Percentiles rank a stretch among this genome's conserved stretches.
These are phyloP conservation scores for Scortum barcoo DNA, from an alignment of 2,113 vertebrate genomes.

Conservation along the genomic window DNA sequence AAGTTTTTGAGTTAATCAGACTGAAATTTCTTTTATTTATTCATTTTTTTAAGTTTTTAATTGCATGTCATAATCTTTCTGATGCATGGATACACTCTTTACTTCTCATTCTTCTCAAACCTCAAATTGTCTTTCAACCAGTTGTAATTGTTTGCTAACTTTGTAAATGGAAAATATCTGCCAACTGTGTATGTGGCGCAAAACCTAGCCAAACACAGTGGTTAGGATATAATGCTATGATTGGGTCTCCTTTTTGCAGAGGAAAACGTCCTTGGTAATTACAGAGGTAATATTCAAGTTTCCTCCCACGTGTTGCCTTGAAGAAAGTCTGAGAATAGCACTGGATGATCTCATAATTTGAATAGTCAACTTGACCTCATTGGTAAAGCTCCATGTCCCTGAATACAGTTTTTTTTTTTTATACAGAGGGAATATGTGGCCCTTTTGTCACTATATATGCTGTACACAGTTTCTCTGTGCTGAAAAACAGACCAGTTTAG, in stretches of 20 bases:
- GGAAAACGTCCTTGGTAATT: constrained; percentile 63
- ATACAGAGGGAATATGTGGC: background rate
- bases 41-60: background rate
- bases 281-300: constrained; percentile 56
- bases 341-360: constrained; percentile 25
- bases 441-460: background rate
- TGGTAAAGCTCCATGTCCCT: constrained; percentile 16
- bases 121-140: background rate
- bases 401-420: background rate
- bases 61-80: background rate
- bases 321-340: constrained; percentile 34
- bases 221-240: constrained; percentile 53
- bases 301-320: constrained; percentile 42
- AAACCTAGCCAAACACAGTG: constrained; percentile 44
- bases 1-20: background rate
- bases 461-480: background rate
- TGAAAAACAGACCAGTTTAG: constrained; percentile 17
- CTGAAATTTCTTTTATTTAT: background rate
- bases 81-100: background rate
- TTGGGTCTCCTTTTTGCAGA: constrained; percentile 42
- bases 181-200: constrained; percentile 38
- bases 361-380: constrained; percentile 27
- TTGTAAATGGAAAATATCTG: constrained; percentile 9
- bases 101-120: background rate
- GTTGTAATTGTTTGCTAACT: constrained; percentile 18